A percentile compares a stretch with the other conserved stretches of the same genome.
phyloP scores from a whole-genome alignment of 2,888 invertebrate genomes.

The Sipha maydis region DNA sequence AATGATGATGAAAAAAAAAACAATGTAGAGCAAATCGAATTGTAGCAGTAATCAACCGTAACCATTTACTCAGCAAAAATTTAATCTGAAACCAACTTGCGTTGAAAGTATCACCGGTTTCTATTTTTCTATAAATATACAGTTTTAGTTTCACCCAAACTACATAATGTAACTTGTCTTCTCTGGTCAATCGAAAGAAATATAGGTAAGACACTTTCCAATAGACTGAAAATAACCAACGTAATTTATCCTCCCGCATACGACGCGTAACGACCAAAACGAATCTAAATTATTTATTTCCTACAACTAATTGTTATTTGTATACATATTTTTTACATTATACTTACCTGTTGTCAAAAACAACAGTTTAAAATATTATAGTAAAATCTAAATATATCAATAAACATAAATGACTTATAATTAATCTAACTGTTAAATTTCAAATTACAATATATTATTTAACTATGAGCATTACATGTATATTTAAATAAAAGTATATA shows the following conservation, averaged over 20 bases:
- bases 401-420: no score
- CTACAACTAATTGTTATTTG: not conserved
- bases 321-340: not conserved
- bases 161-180: constrained; percentile 15
- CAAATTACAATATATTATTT: no score
- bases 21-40: constrained; percentile 61
- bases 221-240: constrained; percentile 31
- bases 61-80: constrained; percentile 37
- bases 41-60: constrained; percentile 52
- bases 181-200: constrained; percentile 47
- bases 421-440: no score
- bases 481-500: no score
- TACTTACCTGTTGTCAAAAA: not conserved
- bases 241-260: not conserved
- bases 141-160: constrained; percentile 17
- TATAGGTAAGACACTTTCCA: constrained; percentile 41
- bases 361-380: not conserved
- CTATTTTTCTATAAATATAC: constrained; percentile 8
- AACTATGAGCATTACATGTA: no score
- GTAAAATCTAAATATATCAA: not conserved
- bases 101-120: constrained; percentile 47
- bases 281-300: constrained; percentile 42
- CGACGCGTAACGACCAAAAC: constrained; percentile 31
- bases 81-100: constrained; percentile 41
- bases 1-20: constrained; percentile 37